These are phyloP conservation scores for Glareola pratincola DNA, from an alignment of 2,113 vertebrate genomes.

Conservation along the genomic window DNA sequence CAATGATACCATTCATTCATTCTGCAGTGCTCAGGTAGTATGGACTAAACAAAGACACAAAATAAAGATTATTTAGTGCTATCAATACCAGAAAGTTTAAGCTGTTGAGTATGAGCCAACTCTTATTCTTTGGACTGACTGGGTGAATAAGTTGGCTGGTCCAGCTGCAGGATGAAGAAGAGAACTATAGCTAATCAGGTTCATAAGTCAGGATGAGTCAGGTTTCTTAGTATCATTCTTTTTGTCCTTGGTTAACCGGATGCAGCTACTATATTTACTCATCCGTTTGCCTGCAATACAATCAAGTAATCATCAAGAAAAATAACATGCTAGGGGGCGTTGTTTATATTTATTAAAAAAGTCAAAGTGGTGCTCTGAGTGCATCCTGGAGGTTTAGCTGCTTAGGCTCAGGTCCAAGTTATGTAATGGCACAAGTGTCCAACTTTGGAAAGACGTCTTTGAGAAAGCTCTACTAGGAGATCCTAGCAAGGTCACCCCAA, in stretches of 20 bases:
- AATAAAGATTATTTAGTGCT: not conserved
- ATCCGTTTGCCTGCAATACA: not conserved
- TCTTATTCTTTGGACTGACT: not conserved
- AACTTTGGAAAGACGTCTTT: not conserved
- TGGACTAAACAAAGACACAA: not conserved
- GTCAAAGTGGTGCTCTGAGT: not conserved
- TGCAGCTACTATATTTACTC: not conserved
- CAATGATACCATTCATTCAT: not conserved
- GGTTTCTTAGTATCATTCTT: not conserved
- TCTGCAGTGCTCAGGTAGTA: not conserved
- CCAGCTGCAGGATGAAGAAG: not conserved
- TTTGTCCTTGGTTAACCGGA: not conserved
- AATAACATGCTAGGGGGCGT: rapidly evolving
- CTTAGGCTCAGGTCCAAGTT: not conserved
- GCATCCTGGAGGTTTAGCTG: not conserved
- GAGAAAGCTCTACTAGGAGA: not conserved
- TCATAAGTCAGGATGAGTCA: not conserved
- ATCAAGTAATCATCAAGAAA: not conserved
- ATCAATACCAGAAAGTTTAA: not conserved
- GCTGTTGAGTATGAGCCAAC: not conserved
- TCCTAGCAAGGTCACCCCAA: not conserved
- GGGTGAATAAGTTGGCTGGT: not conserved
- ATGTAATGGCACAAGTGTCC: not conserved
- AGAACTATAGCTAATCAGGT: not conserved
- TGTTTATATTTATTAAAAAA: not conserved